Evolutionary conservation across 1,140 invertebrate genomes (phyloP).

Genomic region (Phortica variegata): DNA sequence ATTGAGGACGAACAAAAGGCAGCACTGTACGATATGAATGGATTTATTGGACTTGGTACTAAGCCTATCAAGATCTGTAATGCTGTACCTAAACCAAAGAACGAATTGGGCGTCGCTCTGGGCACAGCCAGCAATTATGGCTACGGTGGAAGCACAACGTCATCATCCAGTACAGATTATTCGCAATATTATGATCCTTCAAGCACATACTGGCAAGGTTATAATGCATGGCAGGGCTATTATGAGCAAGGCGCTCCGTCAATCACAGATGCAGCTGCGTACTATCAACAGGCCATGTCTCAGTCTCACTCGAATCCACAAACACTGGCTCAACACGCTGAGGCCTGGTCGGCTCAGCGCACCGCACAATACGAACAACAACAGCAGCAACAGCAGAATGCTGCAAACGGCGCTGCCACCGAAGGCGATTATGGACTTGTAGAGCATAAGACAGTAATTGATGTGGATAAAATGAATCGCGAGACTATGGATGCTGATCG

Average conservation of each 20-base stretch:
- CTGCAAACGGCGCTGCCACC: conserved; percentile 15
- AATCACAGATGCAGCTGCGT: conserved; percentile 48
- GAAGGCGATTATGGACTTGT: conserved; percentile 47
- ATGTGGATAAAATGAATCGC: conserved; percentile 73
- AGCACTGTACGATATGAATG: conserved; percentile 86
- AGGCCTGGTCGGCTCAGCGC: conserved; percentile 52
- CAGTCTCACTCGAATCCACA: conserved; percentile 49
- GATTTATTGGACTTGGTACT: conserved; percentile 76
- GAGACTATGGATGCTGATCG: conserved; percentile 73
- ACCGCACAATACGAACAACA: conserved; percentile 48
- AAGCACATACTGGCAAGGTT: conserved; percentile 69
- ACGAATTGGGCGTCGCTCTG: conserved; percentile 52
- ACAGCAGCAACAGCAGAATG: conserved; percentile 26
- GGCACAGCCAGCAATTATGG: conserved; percentile 44
- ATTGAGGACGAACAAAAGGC: conserved; percentile 93
- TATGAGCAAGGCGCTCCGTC: conserved; percentile 55
- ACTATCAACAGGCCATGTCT: conserved; percentile 48
- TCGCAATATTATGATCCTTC: conserved; percentile 70
- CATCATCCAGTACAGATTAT: conserved; percentile 59
- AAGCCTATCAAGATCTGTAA: conserved; percentile 89
- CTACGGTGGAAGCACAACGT: conserved; percentile 36
- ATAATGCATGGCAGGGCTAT: conserved; percentile 58
- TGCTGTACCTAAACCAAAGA: conserved; percentile 81
- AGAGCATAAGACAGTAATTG: conserved; percentile 73
- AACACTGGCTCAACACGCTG: conserved; percentile 46